Base-by-base conservation (phyloP, 2,113 vertebrate species). In the Esox niger region DNA sequence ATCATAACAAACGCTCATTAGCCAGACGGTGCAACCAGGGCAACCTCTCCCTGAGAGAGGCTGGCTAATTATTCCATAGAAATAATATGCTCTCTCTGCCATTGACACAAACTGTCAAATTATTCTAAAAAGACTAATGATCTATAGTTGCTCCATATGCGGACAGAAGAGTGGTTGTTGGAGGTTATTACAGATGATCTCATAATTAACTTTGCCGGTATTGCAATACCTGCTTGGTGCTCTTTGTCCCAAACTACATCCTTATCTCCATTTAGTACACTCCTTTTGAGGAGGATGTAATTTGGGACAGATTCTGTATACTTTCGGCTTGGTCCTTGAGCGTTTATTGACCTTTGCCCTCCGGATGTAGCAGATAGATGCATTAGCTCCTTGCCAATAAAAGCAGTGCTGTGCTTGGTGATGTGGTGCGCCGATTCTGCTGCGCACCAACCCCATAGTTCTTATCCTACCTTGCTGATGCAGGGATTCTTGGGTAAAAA, bases 1-100 rank as follows among this genome's bases (percentile, higher is more conserved):
- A 80, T 43, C 71, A 57, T 62, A 76, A 74, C 71, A 65, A 46
- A 74, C 70, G 73, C 61, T 79, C 75, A 84, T 77, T 77, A 77
- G 56, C 32, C 55, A 49, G 11, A 56, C 61, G 71, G 46, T 57
- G 59, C 47, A 49, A 69, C 66, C 56, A 69, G 33, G 56, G 46
- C 33, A 38, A 27, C 23, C 31, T 73, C 62, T 76, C 64, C 38
- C 27, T 69, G 59, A 31, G 68, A 69, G 70, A 70, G 62, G 71
- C 74, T 65, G 32, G n/a, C n/a, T 72, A 75, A 78, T 83, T 84
- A 79, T 74, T 79, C 74, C 43, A n/a, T 32, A 15, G n/a, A 57
- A 38, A 38, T 46, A 26, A 33, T 27, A 25, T 11, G 5, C 21
- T 67, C 47, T 58, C 64, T 33, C 46, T 78, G 70, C 38, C 13